Conservation (phyloP, 2,113 vertebrate species). For the Bufo bufo region DNA sequence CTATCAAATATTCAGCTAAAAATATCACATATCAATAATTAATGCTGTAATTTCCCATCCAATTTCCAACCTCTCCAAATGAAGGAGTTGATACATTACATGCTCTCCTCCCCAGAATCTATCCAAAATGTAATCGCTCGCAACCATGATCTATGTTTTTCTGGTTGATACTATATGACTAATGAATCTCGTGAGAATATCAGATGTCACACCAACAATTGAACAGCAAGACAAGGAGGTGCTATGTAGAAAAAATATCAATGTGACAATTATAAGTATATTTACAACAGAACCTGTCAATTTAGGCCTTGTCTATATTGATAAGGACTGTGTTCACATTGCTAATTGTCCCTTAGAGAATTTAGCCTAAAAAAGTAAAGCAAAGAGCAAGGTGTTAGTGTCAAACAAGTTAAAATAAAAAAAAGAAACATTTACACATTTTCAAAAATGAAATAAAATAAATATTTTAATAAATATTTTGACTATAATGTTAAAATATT, state of each 20-base stretch:
- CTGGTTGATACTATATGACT: neutral
- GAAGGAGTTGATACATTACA: neutral
- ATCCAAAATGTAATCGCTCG: neutral
- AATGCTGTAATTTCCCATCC: neutral
- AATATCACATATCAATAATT: neutral
- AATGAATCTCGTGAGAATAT: conserved; percentile 7
- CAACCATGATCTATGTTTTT: neutral
- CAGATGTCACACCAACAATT: neutral
- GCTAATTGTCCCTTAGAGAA: conserved; percentile 25
- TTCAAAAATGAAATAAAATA: no score
- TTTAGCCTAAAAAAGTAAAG: neutral
- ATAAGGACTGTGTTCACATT: neutral
- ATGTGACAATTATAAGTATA: conserved; percentile 14
- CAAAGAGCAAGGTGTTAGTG: neutral
- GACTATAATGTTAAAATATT: no score
- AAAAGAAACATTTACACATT: neutral
- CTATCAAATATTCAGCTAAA: neutral
- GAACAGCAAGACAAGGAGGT: neutral
- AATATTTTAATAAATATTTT: no score
- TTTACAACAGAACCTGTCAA: neutral
- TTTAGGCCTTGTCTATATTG: conserved; percentile 6
- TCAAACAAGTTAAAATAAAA: neutral
- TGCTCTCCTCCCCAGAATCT: neutral
- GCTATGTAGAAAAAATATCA: neutral
- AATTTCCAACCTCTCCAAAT: neutral